phyloP scores from a whole-genome alignment of 1,140 invertebrate species.

The Aphelinus atriplicis region DNA sequence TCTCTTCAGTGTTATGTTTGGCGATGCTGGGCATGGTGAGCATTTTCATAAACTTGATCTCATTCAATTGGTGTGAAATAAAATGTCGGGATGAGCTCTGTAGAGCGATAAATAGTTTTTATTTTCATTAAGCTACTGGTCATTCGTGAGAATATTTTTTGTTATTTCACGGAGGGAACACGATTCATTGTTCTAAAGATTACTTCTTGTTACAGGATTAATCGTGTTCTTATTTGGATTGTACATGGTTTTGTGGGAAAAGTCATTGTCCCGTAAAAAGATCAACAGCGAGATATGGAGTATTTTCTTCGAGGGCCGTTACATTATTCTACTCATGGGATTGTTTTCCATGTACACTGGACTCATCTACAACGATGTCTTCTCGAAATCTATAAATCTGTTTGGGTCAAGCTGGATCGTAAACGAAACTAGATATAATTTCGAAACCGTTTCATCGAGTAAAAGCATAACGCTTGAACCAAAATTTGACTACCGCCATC shows the following conservation, averaged over 20 bases:
- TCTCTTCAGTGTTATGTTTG: constrained; percentile 98
- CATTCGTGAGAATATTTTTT: no score
- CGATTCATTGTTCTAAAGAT: no score
- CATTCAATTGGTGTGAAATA: background rate
- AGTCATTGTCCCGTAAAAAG: constrained; percentile 72
- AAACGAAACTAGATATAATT: constrained; percentile 66
- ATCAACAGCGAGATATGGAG: constrained; percentile 89
- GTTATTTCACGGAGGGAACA: no score
- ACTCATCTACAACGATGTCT: constrained; percentile 97
- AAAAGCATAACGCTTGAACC: constrained; percentile 72
- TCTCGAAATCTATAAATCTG: constrained; percentile 95
- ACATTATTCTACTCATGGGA: constrained; percentile 98
- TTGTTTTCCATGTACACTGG: constrained; percentile 97
- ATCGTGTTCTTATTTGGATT: constrained; percentile 70
- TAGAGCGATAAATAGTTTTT: background rate
- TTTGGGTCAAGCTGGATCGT: constrained; percentile 87
- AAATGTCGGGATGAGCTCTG: no score
- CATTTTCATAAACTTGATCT: constrained; percentile 3
- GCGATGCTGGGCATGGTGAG: constrained; percentile 90
- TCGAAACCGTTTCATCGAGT: constrained; percentile 51
- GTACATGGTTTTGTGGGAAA: constrained; percentile 83
- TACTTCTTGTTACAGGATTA: constrained; percentile 17
- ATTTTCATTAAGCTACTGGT: background rate
- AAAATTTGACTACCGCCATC: constrained; percentile 65
- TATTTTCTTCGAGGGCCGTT: constrained; percentile 97